Evolutionary conservation across 2,113 vertebrate species (phyloP).

Genomic region (Dryoscopus gambensis): DNA sequence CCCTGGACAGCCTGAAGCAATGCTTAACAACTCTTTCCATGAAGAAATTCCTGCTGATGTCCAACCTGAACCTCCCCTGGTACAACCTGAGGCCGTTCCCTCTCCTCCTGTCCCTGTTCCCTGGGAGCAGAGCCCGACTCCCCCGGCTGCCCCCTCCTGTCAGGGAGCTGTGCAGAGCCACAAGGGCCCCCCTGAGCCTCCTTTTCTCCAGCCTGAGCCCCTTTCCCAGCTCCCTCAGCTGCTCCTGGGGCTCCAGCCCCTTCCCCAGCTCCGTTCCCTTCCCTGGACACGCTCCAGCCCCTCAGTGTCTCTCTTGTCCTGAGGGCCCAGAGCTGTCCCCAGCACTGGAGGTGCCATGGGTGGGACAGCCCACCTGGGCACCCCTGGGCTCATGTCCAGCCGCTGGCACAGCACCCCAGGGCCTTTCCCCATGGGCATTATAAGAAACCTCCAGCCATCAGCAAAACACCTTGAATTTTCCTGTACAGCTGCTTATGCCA

Average conservation of each 20-base stretch:
- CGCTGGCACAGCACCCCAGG: neutral
- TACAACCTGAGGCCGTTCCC: fast-evolving
- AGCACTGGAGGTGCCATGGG: neutral
- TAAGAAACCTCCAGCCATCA: neutral
- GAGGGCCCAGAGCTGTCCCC: neutral
- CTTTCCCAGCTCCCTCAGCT: neutral
- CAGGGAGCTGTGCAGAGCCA: neutral
- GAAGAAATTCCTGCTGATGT: neutral
- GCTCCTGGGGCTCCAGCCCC: neutral
- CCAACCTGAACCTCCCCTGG: fast-evolving
- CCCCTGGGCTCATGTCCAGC: neutral
- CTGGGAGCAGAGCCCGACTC: neutral
- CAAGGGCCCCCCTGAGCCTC: neutral
- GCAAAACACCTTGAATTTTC: neutral
- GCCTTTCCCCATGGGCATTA: neutral
- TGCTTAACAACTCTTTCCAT: neutral
- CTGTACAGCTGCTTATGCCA: neutral
- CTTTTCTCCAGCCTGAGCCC: neutral
- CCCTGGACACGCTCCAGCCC: neutral
- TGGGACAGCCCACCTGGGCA: neutral
- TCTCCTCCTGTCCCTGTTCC: neutral
- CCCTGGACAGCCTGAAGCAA: neutral
- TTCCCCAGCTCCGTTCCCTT: neutral
- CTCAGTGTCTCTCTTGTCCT: neutral
- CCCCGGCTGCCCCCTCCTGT: neutral